Base-by-base conservation (phyloP, 2,113 vertebrate species). In the Mesembrinibis cayennensis region DNA sequence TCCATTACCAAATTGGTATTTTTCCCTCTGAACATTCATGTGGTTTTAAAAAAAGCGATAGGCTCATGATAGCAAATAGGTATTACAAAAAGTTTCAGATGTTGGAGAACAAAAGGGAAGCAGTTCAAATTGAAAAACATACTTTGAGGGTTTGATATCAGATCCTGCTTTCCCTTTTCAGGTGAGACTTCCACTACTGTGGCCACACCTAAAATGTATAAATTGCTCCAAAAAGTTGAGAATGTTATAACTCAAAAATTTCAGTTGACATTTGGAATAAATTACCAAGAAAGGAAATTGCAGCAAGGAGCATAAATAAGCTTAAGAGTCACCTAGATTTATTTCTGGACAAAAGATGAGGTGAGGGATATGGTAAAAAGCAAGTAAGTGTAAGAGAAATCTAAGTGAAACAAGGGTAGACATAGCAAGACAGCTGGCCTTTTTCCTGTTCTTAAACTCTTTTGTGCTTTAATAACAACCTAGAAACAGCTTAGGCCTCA, bases 401-500 rank as follows among this genome's bases (percentile, higher is more conserved):
- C 52, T 50, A 91, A 47, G 27, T n/a, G 49, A 62, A 91, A 56
- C 36, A 53, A 82, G 8, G 9, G 27, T 32, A 88, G 29, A 29
- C 4, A 7, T 62, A 77, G 7, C 25, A 73, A 74, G 62, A 66
- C 26, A 78, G 4, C 38, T 77, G 22, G 10, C 4, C 10, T 70
- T 94, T 80, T 59, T 3, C 59, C 23, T 77, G 14, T n/a, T 89
- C 42, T 84, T 84, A 44, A 59, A 36, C 18, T 36, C 16, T 34
- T 86, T 47, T 63, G 42, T 77, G 40, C 36, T 90, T 83, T 89
- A 62, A 66, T 80, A 38, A 36, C 40, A 78, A 52, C 29, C 21
- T 94, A 90, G 93, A 96, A 97, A 90, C 49, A 89, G 67, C 73
- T 92, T 93, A 82, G 77, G 58, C 74, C 77, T 95, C 72, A 79